These are phyloP conservation scores for Nasua narica DNA, from an alignment of 2,797 vertebrate genomes.

Conservation along the genomic window DNA sequence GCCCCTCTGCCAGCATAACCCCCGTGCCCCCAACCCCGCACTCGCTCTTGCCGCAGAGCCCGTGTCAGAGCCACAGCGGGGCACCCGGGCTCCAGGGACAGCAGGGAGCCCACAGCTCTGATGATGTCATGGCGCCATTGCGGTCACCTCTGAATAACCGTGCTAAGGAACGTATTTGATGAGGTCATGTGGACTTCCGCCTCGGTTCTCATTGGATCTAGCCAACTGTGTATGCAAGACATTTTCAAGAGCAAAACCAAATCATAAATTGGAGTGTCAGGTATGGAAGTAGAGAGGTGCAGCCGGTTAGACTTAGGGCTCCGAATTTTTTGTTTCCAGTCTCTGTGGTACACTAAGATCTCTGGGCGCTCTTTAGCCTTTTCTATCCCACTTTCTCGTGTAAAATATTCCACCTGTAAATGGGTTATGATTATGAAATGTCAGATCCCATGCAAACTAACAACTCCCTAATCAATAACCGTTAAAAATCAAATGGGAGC, in stretches of 20 bases:
- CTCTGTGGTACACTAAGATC: background rate
- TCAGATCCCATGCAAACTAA: background rate
- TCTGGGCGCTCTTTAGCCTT: background rate
- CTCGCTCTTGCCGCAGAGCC: background rate
- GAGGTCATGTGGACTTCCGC: background rate
- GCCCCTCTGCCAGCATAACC: background rate
- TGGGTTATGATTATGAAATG: background rate
- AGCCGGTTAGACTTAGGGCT: background rate
- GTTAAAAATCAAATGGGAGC: background rate
- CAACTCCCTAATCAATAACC: background rate
- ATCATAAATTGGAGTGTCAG: background rate
- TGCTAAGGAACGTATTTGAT: background rate
- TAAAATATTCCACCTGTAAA: background rate
- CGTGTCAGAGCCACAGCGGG: background rate
- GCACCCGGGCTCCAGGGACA: background rate
- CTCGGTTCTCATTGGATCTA: background rate
- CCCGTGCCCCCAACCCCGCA: too few species aligned
- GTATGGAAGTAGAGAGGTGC: background rate
- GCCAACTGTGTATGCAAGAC: background rate
- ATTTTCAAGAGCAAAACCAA: conserved; percentile 21
- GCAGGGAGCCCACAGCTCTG: background rate
- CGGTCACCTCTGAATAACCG: background rate
- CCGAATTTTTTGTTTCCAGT: background rate
- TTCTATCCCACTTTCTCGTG: background rate
- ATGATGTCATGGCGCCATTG: background rate